Base-by-base conservation (phyloP, 2,113 vertebrate genomes). In the Cochlearius cochlearius region DNA sequence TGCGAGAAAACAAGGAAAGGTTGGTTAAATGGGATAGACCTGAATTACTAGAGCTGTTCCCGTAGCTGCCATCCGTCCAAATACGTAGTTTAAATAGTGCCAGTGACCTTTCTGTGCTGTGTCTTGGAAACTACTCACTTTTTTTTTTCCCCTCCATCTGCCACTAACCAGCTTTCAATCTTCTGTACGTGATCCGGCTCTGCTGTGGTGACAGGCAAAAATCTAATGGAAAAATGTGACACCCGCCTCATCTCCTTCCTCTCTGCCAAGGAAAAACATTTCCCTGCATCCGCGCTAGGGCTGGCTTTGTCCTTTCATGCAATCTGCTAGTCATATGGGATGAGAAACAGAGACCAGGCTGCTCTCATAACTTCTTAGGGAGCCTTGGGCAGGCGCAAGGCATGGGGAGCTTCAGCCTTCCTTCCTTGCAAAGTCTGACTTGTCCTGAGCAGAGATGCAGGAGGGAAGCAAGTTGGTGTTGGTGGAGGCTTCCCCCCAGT, bases 191-290 rank as follows among this genome's bases (percentile, higher is more conserved):
- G 86, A 92, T 95, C 73, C 14, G 43, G 50, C 76, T 97, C 19
- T 8, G 19, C 84, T 36, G 72, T 76, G 89, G 74, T 82, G 95
- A 95, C 89, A 92, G 60, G 96, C 86, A 86, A 82, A 97, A 95
- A 84, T 84, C 68, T 86, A 74, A 68, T 92, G 79, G 90, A 81
- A 95, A 84, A 95, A 96, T 49, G 32, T 92, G 93, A 66, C 92
- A 94, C 82, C 50, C 85, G 76, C 81, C 96, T 96, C 38, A 80
- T 96, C 88, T 91, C 50, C 81, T 84, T 69, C 60, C n/a, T 82
- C 50, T 81, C 30, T 95, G 95, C 74, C 76, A 85, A 89, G 80
- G 59, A 36, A 66, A 56, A 89, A 25, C 50, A 38, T 79, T 91
- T 18, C 58, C 43, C 47, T 95, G 74, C 50, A 62, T 62, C 63